Evolutionary conservation across 64 coral and sea anemone species (phyloP).

Genomic region (Acropora yongei): DNA sequence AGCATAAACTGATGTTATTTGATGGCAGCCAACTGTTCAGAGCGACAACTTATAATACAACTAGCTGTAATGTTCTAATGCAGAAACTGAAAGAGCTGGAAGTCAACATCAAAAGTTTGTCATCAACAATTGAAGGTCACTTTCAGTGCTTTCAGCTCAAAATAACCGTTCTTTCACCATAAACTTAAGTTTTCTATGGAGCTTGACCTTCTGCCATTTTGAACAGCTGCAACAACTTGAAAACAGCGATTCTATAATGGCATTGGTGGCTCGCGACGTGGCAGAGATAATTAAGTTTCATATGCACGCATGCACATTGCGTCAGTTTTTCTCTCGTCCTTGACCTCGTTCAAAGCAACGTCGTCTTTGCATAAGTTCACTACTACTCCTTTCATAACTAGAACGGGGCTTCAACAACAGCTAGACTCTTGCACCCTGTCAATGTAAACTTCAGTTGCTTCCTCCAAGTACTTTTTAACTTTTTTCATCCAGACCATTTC

Average conservation of each 20-base stretch:
- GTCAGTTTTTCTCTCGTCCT: background rate
- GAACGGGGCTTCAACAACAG: slow-evolving; percentile 11
- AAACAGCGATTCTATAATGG: background rate
- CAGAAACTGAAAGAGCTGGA: background rate
- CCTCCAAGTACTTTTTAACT: background rate
- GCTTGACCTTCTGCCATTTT: background rate
- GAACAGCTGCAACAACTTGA: background rate
- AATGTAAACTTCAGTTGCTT: background rate
- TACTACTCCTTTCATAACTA: background rate
- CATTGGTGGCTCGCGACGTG: background rate
- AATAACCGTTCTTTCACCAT: background rate
- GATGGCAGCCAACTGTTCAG: background rate
- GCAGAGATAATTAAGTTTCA: slow-evolving; percentile 8
- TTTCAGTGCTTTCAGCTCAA: background rate
- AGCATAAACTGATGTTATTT: background rate
- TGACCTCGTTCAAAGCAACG: background rate
- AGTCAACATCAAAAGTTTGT: background rate
- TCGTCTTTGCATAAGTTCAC: slow-evolving; percentile 18
- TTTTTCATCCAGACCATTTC: background rate
- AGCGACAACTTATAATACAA: background rate
- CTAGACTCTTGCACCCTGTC: background rate
- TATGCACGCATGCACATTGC: slow-evolving; percentile 13
- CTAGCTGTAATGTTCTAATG: background rate
- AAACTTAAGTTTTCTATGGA: background rate
- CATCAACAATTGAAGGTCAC: background rate